Evolutionary conservation across 64 coral and sea anemone genomes (phyloP), one percentile per base, ranked within the genome.

Genomic region (Trachythela sp.): DNA sequence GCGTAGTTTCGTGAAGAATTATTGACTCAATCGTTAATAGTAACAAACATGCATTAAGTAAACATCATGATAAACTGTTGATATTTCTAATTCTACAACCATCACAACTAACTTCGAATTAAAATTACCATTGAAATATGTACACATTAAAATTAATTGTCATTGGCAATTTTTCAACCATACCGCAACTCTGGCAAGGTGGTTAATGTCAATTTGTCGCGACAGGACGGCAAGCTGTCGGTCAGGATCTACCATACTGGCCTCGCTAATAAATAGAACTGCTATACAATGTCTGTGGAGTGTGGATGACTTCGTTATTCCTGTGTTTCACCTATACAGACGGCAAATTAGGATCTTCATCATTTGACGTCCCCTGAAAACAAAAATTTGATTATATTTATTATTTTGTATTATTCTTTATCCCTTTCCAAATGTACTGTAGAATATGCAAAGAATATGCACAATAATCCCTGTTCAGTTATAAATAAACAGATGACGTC

Each of bases 291-390:
- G 18, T 8, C 56, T n/a, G 13, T 22, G 26, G 20, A 20, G n/a
- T 26, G 56, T 8, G 18, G 22, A 64, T 2, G 20, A 64, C 26
- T 18, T 26, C 15, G 17, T 64, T 22, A 64, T 64, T 64, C 26
- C 22, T 80, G 42, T 45, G 42, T 80, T 30, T 30, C 11, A 4
- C 27, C 75, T 80, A 80, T 39, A 80, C 75, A 35, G 75, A 80
- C 15, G 75, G 75, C 20, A 80, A 80, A 80, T 80, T 80, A 80
- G 75, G 75, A 22, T 80, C 75, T 8, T 35, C 75, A 4, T 9
- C 75, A 80, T 80, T 80, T 80, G 34, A 80, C 37, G 75, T 30
- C 8, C 75, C 75, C 75, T 80, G 35, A 80, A 80, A 35, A 18
- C 15, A 37, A 80, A 18, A 7, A 80, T 80, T 14, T 36, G 59